These are phyloP conservation scores for Anabas testudineus DNA, from an alignment of 2,797 vertebrate genomes.

Conservation along the genomic window DNA sequence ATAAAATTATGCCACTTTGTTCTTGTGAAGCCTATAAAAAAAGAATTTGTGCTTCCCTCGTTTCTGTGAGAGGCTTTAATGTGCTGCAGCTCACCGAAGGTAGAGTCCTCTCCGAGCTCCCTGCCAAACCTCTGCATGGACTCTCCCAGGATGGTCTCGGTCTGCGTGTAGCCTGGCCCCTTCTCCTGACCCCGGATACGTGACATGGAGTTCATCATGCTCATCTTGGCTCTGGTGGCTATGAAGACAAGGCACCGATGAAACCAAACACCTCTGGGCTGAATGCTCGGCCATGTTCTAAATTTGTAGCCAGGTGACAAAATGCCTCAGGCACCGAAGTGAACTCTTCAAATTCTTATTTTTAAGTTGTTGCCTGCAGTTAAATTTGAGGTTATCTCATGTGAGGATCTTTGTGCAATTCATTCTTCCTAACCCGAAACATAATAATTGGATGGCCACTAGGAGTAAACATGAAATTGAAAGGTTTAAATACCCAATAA, in stretches of 20 bases:
- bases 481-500: background rate
- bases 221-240: slow-evolving; percentile 99
- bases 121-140: slow-evolving; percentile 95
- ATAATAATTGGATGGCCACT: too few species aligned
- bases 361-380: slow-evolving; percentile 1
- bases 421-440: background rate
- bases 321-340: background rate
- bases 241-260: slow-evolving; percentile 24
- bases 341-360: background rate
- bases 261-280: background rate
- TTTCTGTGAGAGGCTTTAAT: background rate
- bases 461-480: background rate
- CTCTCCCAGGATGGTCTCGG: slow-evolving; percentile 92
- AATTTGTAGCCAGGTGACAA: background rate
- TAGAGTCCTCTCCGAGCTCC: slow-evolving; percentile 96
- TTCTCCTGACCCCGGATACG: slow-evolving; percentile 98
- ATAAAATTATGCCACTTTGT: slow-evolving; percentile 28
- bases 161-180: slow-evolving; percentile 96
- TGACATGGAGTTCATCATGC: slow-evolving; percentile 99
- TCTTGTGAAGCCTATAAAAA: slow-evolving; percentile 22
- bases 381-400: slow-evolving; percentile 1
- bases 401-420: background rate
- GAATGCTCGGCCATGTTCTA: background rate
- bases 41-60: background rate
- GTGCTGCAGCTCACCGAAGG: slow-evolving; percentile 89